Conservation (phyloP, 2,797 vertebrate species). For the Myripristis murdjan region DNA sequence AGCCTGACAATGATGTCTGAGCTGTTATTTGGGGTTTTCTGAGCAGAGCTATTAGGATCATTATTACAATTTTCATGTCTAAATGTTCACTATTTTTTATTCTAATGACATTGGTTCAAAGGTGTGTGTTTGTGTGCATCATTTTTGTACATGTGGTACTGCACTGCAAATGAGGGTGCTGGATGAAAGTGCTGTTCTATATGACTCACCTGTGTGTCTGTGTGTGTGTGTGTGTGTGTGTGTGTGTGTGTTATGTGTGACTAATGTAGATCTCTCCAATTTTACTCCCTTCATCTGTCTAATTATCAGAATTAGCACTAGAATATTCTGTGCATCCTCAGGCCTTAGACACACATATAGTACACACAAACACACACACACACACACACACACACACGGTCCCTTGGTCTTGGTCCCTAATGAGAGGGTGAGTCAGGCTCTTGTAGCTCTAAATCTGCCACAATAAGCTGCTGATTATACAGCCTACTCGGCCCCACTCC, state of each 20-base stretch:
- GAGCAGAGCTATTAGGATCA: too few relatives aligned
- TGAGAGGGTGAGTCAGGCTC: constrained; percentile 57
- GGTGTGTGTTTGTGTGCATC: constrained; percentile 1
- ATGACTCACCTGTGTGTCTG: constrained; percentile 49
- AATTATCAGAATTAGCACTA: constrained; percentile 61
- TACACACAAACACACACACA: constrained; percentile 18
- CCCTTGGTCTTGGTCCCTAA: constrained; percentile 24
- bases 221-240: constrained; percentile 35
- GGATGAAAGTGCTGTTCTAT: constrained; percentile 18
- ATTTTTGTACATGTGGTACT: background rate
- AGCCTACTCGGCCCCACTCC: constrained; percentile 39
- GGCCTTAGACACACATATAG: background rate
- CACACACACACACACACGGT: constrained; percentile 8
- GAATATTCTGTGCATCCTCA: constrained; percentile 38
- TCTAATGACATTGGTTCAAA: constrained; percentile 1
- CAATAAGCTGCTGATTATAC: constrained; percentile 16
- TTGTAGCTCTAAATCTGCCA: constrained; percentile 40
- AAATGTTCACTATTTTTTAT: background rate
- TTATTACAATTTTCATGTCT: background rate
- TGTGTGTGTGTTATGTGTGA: constrained; percentile 30
- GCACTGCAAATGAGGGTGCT: too few relatives aligned
- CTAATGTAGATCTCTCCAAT: constrained; percentile 31
- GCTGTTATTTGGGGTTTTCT: too few relatives aligned
- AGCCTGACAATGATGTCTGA: constrained; percentile 16
- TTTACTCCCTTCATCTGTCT: constrained; percentile 40